Percentiles rank a stretch among this genome's conserved stretches.
These are phyloP conservation scores for Bettongia penicillata DNA, from an alignment of 2,113 vertebrate genomes.

Conservation along the genomic window DNA sequence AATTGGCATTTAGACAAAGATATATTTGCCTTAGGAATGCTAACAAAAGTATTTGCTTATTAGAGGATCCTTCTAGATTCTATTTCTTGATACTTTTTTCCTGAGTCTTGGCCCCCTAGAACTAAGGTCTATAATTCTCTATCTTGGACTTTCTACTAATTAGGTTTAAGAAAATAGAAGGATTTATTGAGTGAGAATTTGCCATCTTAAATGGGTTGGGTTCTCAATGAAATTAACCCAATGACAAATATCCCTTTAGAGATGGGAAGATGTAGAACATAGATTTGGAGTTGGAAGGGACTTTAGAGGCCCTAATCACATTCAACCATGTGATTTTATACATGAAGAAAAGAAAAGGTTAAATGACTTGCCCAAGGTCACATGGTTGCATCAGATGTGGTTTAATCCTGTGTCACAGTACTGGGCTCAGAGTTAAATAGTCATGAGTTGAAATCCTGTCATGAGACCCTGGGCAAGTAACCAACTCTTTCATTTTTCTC, in stretches of 20 bases:
- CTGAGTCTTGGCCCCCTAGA: neutral
- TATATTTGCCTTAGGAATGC: neutral
- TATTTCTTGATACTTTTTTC: neutral
- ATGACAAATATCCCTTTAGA: neutral
- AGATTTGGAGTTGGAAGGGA: neutral
- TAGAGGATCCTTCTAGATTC: neutral
- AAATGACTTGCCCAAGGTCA: neutral
- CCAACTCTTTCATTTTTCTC: neutral
- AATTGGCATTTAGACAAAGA: neutral
- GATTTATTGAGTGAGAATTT: neutral
- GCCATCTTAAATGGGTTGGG: neutral
- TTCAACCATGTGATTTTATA: neutral
- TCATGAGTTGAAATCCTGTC: neutral
- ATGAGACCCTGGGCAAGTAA: neutral
- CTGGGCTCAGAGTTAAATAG: neutral
- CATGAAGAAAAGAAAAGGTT: neutral
- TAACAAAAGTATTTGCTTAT: neutral
- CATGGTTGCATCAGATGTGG: neutral
- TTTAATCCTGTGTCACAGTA: neutral
- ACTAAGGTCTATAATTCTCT: neutral
- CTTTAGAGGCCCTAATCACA: neutral
- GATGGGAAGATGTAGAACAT: neutral
- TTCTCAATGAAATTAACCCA: neutral
- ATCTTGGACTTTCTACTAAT: conserved; percentile 20
- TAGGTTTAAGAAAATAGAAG: neutral